Conservation (phyloP, 2,888 invertebrate genomes). For the Drosophila kokeensis region DNA sequence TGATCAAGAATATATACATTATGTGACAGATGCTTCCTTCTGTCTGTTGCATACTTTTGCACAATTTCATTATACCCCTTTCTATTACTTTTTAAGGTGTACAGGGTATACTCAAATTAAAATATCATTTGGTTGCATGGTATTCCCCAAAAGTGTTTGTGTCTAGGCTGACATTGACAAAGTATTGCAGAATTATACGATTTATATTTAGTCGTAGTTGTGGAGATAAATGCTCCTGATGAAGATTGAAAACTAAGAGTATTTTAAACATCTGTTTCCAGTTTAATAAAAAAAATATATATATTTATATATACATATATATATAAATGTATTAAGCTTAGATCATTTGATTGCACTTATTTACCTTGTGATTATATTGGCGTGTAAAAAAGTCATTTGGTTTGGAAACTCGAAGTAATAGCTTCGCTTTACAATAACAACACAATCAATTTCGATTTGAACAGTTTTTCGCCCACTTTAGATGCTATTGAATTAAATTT, state of each 20-base stretch:
- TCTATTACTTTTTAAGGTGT: background rate
- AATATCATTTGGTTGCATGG: conserved; percentile 14
- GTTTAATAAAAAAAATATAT: background rate
- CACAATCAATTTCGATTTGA: too few relatives aligned
- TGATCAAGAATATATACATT: background rate
- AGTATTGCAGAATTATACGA: background rate
- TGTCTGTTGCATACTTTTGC: background rate
- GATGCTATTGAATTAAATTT: too few relatives aligned
- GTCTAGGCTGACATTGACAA: background rate
- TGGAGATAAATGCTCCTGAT: background rate
- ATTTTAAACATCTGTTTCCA: background rate
- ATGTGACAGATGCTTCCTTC: background rate
- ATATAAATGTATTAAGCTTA: background rate
- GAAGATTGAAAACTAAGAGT: background rate
- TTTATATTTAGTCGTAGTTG: background rate
- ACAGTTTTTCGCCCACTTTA: too few relatives aligned
- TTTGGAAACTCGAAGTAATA: background rate
- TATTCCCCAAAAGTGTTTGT: conserved; percentile 35
- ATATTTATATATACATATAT: background rate
- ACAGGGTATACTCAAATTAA: background rate
- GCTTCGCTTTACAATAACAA: too few relatives aligned
- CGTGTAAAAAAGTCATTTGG: background rate
- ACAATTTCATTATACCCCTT: background rate
- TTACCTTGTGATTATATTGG: background rate
- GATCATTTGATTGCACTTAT: background rate